phyloP scores from a whole-genome alignment of 1,140 invertebrate species.

The Lamellibrachia luymesi region DNA sequence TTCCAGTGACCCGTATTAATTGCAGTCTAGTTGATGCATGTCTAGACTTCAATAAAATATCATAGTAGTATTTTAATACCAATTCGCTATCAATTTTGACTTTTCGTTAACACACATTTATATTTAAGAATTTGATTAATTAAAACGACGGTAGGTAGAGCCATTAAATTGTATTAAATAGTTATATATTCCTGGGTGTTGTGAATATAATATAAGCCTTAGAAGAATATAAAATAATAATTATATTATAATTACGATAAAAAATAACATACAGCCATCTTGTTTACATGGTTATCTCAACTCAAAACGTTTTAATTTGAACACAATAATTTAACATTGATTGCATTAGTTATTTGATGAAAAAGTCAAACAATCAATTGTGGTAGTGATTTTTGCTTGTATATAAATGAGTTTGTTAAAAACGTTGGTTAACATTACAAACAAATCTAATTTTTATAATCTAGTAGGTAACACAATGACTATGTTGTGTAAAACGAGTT shows the following conservation, averaged over 20 bases:
- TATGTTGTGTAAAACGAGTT: no score
- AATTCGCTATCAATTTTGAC: background rate
- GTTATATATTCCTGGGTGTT: background rate
- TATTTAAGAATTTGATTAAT: conserved; percentile 4
- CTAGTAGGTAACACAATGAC: no score
- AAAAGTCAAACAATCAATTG: background rate
- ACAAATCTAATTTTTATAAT: no score
- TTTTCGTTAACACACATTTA: no score
- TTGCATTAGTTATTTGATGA: background rate
- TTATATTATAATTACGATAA: background rate
- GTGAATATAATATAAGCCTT: background rate
- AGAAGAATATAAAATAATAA: background rate
- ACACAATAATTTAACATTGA: background rate
- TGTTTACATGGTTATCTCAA: no score
- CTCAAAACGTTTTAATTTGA: background rate
- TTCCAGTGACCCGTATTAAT: no score
- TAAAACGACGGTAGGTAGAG: background rate
- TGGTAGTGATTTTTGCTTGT: no score
- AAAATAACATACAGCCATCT: background rate
- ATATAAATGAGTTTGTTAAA: no score
- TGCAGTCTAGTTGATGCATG: no score
- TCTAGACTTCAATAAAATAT: no score
- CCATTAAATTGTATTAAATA: background rate
- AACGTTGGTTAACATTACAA: no score
- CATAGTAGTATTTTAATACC: background rate